Conservation (phyloP, 2,888 invertebrate genomes). For the Hirtodrosophila duncani region DNA sequence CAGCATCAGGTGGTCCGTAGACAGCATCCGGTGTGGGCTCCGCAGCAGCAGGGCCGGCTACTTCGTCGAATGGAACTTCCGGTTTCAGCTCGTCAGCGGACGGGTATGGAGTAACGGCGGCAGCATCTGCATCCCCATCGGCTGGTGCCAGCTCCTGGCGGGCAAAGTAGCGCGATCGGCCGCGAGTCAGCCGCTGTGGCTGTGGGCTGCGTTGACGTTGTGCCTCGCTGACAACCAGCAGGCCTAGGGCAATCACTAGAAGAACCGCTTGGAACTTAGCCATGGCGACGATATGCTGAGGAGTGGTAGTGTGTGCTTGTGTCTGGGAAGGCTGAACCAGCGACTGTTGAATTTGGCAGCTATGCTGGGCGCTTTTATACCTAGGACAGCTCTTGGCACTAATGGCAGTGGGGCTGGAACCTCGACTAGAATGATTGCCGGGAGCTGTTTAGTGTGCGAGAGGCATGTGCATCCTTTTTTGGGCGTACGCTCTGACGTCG, state of each 20-base stretch:
- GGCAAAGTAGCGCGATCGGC: conserved; percentile 58
- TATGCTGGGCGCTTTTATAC: conserved; percentile 48
- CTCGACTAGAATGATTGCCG: too few species aligned
- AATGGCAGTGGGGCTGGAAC: neutral
- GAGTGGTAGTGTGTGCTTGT: too few species aligned
- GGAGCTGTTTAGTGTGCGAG: conserved; percentile 58
- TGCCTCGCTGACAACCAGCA: conserved; percentile 45
- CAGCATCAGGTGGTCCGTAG: conserved; percentile 67
- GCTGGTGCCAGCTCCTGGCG: conserved; percentile 66
- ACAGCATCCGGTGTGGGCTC: conserved; percentile 69
- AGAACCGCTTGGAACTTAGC: conserved; percentile 63
- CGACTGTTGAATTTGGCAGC: conserved; percentile 47
- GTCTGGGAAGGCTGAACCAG: conserved; percentile 33
- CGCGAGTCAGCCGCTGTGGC: conserved; percentile 53
- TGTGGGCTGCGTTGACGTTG: conserved; percentile 52
- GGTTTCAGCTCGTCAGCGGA: conserved; percentile 73
- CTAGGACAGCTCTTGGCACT: conserved; percentile 37
- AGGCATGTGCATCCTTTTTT: conserved; percentile 61
- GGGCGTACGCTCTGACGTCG: conserved; percentile 58
- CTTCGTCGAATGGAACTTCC: conserved; percentile 72
- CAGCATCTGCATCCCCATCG: conserved; percentile 42
- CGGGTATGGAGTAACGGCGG: conserved; percentile 72
- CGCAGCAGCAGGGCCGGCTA: conserved; percentile 34
- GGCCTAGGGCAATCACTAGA: conserved; percentile 30
- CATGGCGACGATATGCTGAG: conserved; percentile 52